Conservation (phyloP, 2,113 vertebrate genomes). For the Prunella himalayana region DNA sequence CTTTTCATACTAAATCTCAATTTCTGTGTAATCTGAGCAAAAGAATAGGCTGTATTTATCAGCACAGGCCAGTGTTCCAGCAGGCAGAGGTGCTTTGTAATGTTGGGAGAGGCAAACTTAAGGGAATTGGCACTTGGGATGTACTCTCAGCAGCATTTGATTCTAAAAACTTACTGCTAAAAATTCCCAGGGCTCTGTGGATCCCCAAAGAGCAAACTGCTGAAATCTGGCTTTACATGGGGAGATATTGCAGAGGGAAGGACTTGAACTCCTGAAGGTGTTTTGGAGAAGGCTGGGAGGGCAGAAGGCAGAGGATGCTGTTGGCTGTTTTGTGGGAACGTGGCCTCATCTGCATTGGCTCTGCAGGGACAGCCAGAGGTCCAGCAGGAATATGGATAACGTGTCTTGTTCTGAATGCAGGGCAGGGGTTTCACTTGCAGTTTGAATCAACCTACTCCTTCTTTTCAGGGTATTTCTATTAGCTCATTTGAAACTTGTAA, state of each 20-base stretch:
- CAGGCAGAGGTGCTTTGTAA: not conserved
- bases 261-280: not conserved
- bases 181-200: not conserved
- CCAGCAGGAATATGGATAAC: fast-evolving
- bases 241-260: not conserved
- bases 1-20: not conserved
- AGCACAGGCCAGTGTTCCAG: not conserved
- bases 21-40: not conserved
- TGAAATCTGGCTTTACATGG: not conserved
- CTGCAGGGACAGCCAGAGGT: not conserved
- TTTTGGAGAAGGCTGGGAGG: not conserved
- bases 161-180: not conserved
- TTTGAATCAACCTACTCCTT: not conserved
- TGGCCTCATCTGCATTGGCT: not conserved
- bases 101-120: not conserved
- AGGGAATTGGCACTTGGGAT: not conserved
- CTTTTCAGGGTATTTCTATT: not conserved
- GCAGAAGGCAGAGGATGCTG: fast-evolving
- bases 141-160: not conserved
- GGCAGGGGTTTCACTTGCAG: not conserved
- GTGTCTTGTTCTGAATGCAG: fast-evolving
- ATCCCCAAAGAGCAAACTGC: not conserved
- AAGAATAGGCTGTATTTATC: not conserved
- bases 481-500: not conserved
- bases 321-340: not conserved